Evolutionary conservation across 2,888 invertebrate species (phyloP), one percentile per base, ranked within the genome.

Genomic region (Rhagium mordax): DNA sequence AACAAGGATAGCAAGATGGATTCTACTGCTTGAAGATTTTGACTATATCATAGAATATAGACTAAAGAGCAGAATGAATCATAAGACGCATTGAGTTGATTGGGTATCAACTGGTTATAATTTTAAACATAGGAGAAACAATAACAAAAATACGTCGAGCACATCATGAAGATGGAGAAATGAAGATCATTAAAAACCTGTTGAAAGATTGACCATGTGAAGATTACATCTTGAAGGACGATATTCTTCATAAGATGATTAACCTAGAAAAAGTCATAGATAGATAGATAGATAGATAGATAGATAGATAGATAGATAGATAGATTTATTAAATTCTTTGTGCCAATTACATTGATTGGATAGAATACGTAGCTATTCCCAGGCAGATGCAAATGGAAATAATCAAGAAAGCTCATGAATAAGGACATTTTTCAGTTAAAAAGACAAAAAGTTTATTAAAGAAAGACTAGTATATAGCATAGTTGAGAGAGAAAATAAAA

Each of bases 391-490:
- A 47, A 15, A 47, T 2, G 8, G 49, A 49, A 49, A 49, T 49
- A 2, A 49, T 49, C 2, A 49, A 49, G 18, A 49, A 49, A 2
- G 8, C 49, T 15, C 49, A 49, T 15, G 49, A 49, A 49, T 7
- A 49, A 2, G 18, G 16, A 7, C 29, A 33, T 8, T 49, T 49
- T 8, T 49, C 49, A 15, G 49, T 49, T 49, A 49, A 49, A 18
- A 49, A 49, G 15, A 49, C 49, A 7, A 15, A 49, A 18, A 5
- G 15, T 15, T 49, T 49, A 49, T 18, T 49, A 15, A 72, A 72
- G 49, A 55, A 59, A 62, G 78, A 78, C 24, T 81, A 66, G 69
- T 80, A 64, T 8, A 79, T 82, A 48, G 72, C 75, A 10, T 75
- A 78, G 15, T 16, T 82, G 33, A 57, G 49, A 48, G 68, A 75